phyloP scores from a whole-genome alignment of 2,113 vertebrate genomes.

The Gadus chalcogrammus region DNA sequence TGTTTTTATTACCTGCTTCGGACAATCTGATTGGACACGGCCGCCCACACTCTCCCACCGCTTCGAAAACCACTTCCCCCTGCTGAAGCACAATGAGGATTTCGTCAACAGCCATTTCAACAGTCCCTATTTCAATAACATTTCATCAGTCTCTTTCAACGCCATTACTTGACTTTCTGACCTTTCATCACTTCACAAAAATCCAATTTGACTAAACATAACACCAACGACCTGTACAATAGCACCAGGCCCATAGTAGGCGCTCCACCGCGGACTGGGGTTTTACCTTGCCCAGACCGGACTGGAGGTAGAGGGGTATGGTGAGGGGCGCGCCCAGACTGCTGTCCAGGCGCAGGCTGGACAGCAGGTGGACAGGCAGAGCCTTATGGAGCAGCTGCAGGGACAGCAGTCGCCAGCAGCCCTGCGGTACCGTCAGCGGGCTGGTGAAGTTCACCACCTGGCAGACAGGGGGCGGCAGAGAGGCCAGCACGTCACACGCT shows the following conservation, averaged over 20 bases:
- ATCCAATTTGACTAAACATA: too few relatives aligned
- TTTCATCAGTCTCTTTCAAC: background rate
- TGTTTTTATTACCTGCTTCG: conserved; percentile 75
- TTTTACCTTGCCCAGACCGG: conserved; percentile 65
- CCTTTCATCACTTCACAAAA: too few relatives aligned
- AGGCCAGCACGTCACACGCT: background rate
- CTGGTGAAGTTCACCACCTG: conserved; percentile 86
- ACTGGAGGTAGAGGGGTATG: conserved; percentile 82
- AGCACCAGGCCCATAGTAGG: too few relatives aligned
- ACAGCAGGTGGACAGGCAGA: conserved; percentile 75
- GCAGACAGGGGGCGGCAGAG: conserved; percentile 41
- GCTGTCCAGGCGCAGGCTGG: conserved; percentile 80
- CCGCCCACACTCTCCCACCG: conserved; percentile 80
- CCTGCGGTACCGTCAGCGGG: conserved; percentile 79
- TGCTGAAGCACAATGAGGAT: conserved; percentile 59
- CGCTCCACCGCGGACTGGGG: background rate
- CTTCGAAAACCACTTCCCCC: conserved; percentile 81
- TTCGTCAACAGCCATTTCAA: background rate
- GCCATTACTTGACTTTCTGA: too few relatives aligned
- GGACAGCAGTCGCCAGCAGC: conserved; percentile 89
- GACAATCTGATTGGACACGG: conserved; percentile 85
- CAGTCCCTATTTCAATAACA: background rate
- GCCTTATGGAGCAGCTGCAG: conserved; percentile 78
- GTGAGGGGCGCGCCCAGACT: conserved; percentile 80
- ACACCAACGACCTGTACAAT: too few relatives aligned